A percentile compares a stretch with the other conserved stretches of the same genome.
Conservation (phyloP, 2,113 vertebrate genomes). For the Cyprinodon variegatus region DNA sequence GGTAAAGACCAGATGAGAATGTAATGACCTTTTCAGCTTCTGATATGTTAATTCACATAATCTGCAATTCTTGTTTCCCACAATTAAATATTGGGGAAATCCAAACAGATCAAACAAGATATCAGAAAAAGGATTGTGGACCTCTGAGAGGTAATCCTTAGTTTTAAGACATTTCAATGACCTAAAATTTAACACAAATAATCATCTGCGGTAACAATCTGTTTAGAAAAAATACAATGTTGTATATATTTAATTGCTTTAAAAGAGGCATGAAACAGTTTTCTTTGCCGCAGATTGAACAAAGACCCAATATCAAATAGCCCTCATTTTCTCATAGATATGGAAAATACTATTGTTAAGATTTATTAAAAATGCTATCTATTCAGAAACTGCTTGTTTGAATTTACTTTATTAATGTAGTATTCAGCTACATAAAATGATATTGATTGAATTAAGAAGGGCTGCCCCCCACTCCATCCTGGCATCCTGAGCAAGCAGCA, state of each 20-base stretch:
- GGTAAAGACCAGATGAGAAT: no score
- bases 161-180: not conserved
- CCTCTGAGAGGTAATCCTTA: not conserved
- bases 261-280: not conserved
- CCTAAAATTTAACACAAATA: not conserved
- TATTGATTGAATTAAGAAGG: constrained; percentile 67
- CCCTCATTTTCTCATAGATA: not conserved
- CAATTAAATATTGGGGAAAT: not conserved
- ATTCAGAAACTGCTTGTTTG: constrained; percentile 22
- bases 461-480: constrained; percentile 41
- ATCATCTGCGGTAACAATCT: not conserved
- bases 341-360: constrained; percentile 15
- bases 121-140: not conserved
- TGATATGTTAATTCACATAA: not conserved
- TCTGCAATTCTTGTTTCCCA: not conserved
- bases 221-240: not conserved
- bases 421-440: constrained; percentile 57
- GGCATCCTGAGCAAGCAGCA: constrained; percentile 58
- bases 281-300: not conserved
- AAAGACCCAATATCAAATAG: not conserved
- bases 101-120: not conserved
- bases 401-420: constrained; percentile 46
- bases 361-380: not conserved
- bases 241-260: not conserved
- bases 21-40: not conserved